Base-by-base conservation (phyloP, 2,888 invertebrate species). In the Reticulitermes lucifugus region DNA sequence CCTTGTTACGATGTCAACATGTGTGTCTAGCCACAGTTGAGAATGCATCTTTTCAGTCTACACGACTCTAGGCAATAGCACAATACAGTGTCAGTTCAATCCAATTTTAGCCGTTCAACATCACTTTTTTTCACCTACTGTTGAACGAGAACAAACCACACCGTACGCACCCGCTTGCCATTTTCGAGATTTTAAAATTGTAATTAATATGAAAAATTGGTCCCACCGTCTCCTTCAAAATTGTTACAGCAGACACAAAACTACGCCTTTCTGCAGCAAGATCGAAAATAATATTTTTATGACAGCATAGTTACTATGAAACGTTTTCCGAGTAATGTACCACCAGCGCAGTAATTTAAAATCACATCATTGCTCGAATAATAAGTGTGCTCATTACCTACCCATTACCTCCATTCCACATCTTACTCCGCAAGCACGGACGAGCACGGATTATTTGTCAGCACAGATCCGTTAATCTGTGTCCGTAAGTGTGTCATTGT, bases 111-210 rank as follows among this genome's bases (percentile, higher is more conserved):
- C 14, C 6, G 25, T 65, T n/a, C n/a, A 65, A 65, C 65, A 55
- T 18, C 79, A 25, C n/a, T 41, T 55, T 29, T 9, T 84, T 84
- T 79, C 60, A 59, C 83, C 60, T 59, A 60, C 55, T 77, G 41
- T 41, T 75, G n/a, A n/a, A n/a, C 18, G 25, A 79, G n/a, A 65
- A 65, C n/a, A 65, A 25, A 25, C 65, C 59, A 79, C 77, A 75
- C n/a, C 59, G 65, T 22, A 55, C 35, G 73, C 77, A 25, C 65
- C 79, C 77, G 84, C 79, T 75, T 84, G 84, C 79, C 84, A 84
- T 84, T 59, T 81, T 25, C 79, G n/a, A 65, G 65, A n/a, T 65
- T 25, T 79, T 79, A 12, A 79, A 55, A 12, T 25, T 55, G n/a
- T 25, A 14, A 12, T 25, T 55, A 65, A 25, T 25, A 65, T 65